phyloP scores from a whole-genome alignment of 2,888 invertebrate genomes.

The Dilophus febrilis region DNA sequence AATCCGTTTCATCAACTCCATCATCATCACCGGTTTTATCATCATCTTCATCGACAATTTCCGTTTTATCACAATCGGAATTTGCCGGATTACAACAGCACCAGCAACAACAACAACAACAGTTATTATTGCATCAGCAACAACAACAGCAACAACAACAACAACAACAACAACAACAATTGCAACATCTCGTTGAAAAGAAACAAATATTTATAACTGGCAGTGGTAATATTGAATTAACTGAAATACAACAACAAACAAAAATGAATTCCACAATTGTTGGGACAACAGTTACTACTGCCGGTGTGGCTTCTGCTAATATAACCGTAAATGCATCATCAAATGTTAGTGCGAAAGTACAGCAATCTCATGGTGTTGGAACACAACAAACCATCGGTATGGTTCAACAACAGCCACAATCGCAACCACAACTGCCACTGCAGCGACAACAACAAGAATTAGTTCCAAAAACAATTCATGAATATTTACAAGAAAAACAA shows the following conservation, averaged over 20 bases:
- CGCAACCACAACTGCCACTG: conserved; percentile 21
- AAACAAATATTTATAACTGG: conserved; percentile 3
- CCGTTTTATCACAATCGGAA: conserved; percentile 8
- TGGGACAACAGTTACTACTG: too few species aligned
- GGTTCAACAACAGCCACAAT: too few species aligned
- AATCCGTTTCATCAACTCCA: too few species aligned
- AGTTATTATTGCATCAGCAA: conserved; percentile 6
- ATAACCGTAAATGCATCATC: too few species aligned
- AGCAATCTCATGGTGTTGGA: too few species aligned
- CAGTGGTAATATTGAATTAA: conserved; percentile 3
- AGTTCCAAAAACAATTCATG: too few species aligned
- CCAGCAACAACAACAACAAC: conserved; percentile 11
- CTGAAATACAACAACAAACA: conserved; percentile 29
- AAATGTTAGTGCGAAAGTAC: too few species aligned
- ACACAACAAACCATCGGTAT: too few species aligned
- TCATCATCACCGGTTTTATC: too few species aligned
- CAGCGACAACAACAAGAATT: conserved; percentile 24
- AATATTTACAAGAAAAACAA: conserved; percentile 12
- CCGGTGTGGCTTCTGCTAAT: too few species aligned
- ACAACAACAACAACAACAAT: conserved; percentile 17
- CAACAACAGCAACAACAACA: conserved; percentile 9
- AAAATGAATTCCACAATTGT: too few species aligned
- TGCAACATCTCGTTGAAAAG: conserved; percentile 12
- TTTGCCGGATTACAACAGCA: conserved; percentile 10
- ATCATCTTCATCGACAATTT: too few species aligned